These are phyloP conservation scores for Brachionus koreanus DNA, from an alignment of 1,140 invertebrate species.

Conservation along the genomic window DNA sequence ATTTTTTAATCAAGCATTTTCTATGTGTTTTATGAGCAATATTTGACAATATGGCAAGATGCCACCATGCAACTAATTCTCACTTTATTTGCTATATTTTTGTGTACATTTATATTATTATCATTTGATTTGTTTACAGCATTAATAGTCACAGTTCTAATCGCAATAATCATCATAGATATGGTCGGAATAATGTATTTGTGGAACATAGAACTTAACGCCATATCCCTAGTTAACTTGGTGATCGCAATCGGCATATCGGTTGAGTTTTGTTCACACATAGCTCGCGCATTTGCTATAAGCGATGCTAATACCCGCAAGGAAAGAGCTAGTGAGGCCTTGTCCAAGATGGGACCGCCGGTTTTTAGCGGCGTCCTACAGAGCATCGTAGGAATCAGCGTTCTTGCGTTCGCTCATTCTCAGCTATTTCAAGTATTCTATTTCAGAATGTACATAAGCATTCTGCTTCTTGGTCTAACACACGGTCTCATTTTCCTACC, in stretches of 20 bases:
- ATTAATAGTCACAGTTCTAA: slow-evolving; percentile 64
- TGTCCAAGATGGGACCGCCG: slow-evolving; percentile 68
- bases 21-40: slow-evolving; percentile 92
- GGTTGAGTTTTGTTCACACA: slow-evolving; percentile 89
- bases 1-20: slow-evolving; percentile 64
- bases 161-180: slow-evolving; percentile 73
- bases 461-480: slow-evolving; percentile 79
- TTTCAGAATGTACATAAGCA: slow-evolving; percentile 88
- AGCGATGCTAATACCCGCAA: slow-evolving; percentile 64
- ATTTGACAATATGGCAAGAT: slow-evolving; percentile 77
- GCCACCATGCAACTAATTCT: slow-evolving; percentile 69
- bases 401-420: slow-evolving; percentile 83
- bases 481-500: slow-evolving; percentile 86
- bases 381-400: slow-evolving; percentile 82
- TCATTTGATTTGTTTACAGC: slow-evolving; percentile 78
- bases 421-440: slow-evolving; percentile 93
- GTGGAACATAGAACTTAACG: slow-evolving; percentile 82
- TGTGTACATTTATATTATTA: slow-evolving; percentile 74
- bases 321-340: slow-evolving; percentile 68
- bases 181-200: slow-evolving; percentile 84
- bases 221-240: slow-evolving; percentile 86
- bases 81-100: slow-evolving; percentile 73
- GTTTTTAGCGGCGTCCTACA: slow-evolving; percentile 87
- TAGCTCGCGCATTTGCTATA: slow-evolving; percentile 72
- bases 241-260: slow-evolving; percentile 92